A percentile compares a stretch with the other conserved stretches of the same genome.
Conservation (phyloP, 1,140 invertebrate genomes). For the Trachymyrmex septentrionalis region DNA sequence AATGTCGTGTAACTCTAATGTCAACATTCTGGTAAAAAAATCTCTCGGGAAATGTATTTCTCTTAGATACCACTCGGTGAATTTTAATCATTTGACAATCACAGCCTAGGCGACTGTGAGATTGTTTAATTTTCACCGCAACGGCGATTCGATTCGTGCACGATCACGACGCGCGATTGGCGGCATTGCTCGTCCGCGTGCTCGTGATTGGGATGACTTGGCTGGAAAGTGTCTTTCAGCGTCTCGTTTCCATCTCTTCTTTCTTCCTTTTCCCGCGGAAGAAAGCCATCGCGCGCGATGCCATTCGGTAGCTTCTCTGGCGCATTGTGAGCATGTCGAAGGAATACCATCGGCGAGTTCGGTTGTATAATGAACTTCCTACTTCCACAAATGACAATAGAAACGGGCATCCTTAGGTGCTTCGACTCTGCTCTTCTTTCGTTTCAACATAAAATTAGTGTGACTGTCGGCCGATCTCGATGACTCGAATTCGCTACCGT, state of each 20-base stretch:
- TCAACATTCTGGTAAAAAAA: background rate
- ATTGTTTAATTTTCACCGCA: constrained; percentile 58
- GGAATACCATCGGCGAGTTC: constrained; percentile 51
- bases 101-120: constrained; percentile 36
- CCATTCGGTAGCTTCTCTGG: constrained; percentile 52
- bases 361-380: constrained; percentile 65
- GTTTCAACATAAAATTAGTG: constrained; percentile 45
- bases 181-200: constrained; percentile 56
- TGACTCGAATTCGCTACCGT: constrained; percentile 41
- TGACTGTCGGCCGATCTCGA: constrained; percentile 46
- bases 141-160: constrained; percentile 58
- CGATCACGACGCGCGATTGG: constrained; percentile 66
- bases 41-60: background rate
- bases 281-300: constrained; percentile 53
- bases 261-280: constrained; percentile 62
- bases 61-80: background rate
- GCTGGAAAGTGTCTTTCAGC: constrained; percentile 66
- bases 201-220: constrained; percentile 68
- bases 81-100: constrained; percentile 39
- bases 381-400: constrained; percentile 61
- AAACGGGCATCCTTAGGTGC: constrained; percentile 23
- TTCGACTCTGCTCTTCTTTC: background rate
- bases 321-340: constrained; percentile 54
- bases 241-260: constrained; percentile 60
- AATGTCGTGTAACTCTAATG: background rate